phyloP scores from a whole-genome alignment of 1,140 invertebrate genomes.

The Anastrepha obliqua region DNA sequence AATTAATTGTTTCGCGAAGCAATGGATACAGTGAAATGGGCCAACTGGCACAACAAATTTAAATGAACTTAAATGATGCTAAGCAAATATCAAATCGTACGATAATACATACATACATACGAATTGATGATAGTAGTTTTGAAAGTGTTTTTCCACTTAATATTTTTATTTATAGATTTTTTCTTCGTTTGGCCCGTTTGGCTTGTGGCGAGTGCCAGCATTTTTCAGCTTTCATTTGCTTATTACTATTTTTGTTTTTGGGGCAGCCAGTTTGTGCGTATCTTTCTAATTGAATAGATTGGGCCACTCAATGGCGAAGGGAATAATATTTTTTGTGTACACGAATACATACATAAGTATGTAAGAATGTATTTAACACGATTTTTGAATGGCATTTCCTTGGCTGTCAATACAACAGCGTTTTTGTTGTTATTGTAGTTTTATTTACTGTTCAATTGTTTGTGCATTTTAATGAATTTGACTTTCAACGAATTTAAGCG shows the following conservation, averaged over 20 bases:
- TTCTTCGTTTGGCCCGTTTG: not conserved
- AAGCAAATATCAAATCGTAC: not conserved
- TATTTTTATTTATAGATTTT: not conserved
- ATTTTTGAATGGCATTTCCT: not conserved
- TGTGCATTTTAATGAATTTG: slow-evolving; percentile 22
- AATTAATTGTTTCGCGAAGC: slow-evolving; percentile 33
- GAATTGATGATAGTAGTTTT: not conserved
- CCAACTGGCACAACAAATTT: slow-evolving; percentile 29
- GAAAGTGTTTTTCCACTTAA: slow-evolving; percentile 22
- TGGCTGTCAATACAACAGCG: not conserved
- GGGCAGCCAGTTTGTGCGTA: not conserved
- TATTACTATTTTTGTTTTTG: too few relatives aligned
- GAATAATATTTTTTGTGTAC: not conserved
- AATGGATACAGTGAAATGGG: slow-evolving; percentile 24
- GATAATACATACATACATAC: not conserved
- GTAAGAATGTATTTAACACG: not conserved
- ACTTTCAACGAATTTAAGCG: not conserved
- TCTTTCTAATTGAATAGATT: not conserved
- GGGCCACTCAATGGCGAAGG: not conserved
- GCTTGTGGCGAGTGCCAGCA: not conserved
- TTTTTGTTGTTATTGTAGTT: not conserved
- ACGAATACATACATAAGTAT: not conserved
- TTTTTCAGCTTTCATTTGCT: not conserved
- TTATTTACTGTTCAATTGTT: not conserved
- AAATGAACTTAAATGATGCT: slow-evolving; percentile 22